Conservation (phyloP, 2,888 invertebrate species). For the Lordiphosa andalusiaca region DNA sequence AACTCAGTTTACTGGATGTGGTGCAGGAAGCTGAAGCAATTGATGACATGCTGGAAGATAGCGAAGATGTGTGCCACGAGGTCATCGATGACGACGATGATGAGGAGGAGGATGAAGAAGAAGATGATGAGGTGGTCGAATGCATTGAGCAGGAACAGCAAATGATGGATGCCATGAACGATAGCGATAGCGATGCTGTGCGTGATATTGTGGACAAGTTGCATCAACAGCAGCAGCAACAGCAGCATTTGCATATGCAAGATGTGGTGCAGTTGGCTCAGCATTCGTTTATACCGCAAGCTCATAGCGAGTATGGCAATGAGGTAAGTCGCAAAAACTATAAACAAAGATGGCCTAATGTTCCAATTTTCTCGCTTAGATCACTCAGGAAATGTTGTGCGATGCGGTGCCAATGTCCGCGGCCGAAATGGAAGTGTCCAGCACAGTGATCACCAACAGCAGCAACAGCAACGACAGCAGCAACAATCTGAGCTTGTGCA, state of each 20-base stretch:
- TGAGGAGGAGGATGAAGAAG: conserved; percentile 44
- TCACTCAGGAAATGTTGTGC: conserved; percentile 82
- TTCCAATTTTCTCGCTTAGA: conserved; percentile 33
- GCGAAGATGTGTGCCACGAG: conserved; percentile 43
- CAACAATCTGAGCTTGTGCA: conserved; percentile 76
- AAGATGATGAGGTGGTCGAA: conserved; percentile 64
- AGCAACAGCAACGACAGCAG: conserved; percentile 78
- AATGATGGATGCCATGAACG: conserved; percentile 51
- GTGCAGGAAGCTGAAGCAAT: conserved; percentile 53
- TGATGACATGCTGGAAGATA: conserved; percentile 51
- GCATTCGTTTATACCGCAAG: conserved; percentile 57
- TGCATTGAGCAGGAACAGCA: conserved; percentile 55
- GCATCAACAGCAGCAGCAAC: conserved; percentile 58
- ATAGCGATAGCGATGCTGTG: conserved; percentile 63
- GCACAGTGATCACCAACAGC: conserved; percentile 81
- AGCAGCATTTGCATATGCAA: conserved; percentile 48
- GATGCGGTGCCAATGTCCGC: conserved; percentile 83
- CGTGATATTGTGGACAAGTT: conserved; percentile 76
- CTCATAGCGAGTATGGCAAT: conserved; percentile 55
- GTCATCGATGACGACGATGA: conserved; percentile 42
- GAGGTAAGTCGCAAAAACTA: conserved; percentile 46
- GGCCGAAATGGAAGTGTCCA: conserved; percentile 84
- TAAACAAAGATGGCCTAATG: not conserved
- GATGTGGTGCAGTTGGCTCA: conserved; percentile 57
- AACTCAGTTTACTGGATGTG: conserved; percentile 55